Evolutionary conservation across 2,113 vertebrate genomes (phyloP).

Genomic region (Panthera leo): DNA sequence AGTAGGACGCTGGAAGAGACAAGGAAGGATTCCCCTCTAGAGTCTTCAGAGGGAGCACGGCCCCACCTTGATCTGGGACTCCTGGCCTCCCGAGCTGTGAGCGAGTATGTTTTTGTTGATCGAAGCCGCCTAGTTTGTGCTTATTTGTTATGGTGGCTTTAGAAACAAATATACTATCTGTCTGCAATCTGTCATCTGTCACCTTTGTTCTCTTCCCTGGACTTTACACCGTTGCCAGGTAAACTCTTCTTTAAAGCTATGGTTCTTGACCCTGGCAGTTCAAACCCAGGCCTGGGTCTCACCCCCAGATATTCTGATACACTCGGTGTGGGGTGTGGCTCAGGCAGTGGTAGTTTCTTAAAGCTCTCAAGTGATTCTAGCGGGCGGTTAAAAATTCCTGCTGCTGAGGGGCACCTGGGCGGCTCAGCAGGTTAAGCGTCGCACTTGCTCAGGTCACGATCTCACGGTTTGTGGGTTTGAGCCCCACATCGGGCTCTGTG

Average conservation of each 20-base stretch:
- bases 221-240: not conserved
- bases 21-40: not conserved
- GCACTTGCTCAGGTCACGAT: no score
- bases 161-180: not conserved
- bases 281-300: not conserved
- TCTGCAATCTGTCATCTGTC: not conserved
- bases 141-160: not conserved
- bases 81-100: not conserved
- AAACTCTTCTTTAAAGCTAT: not conserved
- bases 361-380: not conserved
- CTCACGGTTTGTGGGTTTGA: no score
- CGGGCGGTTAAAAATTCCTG: not conserved
- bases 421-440: no score
- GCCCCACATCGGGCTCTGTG: no score
- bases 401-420: no score
- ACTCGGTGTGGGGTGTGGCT: not conserved
- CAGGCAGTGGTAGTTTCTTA: not conserved
- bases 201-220: not conserved
- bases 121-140: not conserved
- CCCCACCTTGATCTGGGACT: not conserved
- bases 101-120: not conserved
- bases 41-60: not conserved
- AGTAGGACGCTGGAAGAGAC: not conserved
- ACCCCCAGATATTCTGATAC: not conserved
- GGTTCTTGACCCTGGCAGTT: not conserved